Evolutionary conservation across 1,140 invertebrate genomes (phyloP).

Genomic region (Drosophila arizonae): DNA sequence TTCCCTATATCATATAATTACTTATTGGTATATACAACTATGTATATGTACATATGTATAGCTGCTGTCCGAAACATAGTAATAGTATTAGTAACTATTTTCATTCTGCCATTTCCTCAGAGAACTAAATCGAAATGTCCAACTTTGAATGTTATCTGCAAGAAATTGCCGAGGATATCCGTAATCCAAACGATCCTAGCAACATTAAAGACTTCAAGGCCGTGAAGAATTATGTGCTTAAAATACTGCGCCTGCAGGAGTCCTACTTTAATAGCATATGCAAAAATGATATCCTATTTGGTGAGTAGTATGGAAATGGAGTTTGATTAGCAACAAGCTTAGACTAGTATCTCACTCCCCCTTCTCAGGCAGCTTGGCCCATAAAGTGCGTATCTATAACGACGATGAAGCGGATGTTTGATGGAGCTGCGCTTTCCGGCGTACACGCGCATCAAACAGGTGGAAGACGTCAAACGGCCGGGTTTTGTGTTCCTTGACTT

Average conservation of each 20-base stretch:
- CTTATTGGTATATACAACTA: no score
- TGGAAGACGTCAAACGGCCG: constrained; percentile 32
- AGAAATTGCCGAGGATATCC: constrained; percentile 1
- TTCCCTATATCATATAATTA: no score
- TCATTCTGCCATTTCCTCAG: no score
- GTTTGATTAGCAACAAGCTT: neutral
- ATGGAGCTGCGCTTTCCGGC: constrained; percentile 48
- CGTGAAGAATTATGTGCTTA: constrained; percentile 33
- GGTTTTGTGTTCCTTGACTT: constrained; percentile 56
- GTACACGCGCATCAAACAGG: constrained; percentile 25
- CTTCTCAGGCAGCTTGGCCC: constrained; percentile 44
- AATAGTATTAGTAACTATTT: no score
- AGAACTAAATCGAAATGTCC: constrained; percentile 20
- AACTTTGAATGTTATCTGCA: constrained; percentile 38
- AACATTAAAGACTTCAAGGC: constrained; percentile 21
- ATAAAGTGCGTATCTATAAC: constrained; percentile 35
- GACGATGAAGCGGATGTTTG: constrained; percentile 56
- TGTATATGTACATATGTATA: no score
- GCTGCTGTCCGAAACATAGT: no score
- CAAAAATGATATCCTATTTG: constrained; percentile 35
- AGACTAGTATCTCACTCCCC: neutral
- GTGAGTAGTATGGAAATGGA: constrained; percentile 20
- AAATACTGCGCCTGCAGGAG: constrained; percentile 9
- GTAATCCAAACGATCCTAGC: neutral
- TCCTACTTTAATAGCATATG: constrained; percentile 30